Conservation (phyloP, 1,140 invertebrate species). For the Drosophila albomicans region DNA sequence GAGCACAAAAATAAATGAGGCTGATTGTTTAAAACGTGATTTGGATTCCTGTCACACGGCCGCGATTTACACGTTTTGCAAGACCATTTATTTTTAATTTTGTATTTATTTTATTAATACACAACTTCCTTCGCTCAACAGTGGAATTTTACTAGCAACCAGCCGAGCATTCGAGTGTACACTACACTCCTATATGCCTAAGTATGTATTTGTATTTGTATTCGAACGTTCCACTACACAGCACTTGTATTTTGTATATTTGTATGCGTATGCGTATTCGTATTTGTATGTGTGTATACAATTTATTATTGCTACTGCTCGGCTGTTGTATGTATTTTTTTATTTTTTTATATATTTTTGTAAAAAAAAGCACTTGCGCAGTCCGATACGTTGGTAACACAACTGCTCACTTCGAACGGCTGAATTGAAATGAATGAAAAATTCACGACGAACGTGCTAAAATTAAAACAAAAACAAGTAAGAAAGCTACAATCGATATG, state of each 20-base stretch:
- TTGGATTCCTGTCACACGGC: conserved; percentile 34
- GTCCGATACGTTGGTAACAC: conserved; percentile 50
- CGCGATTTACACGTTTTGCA: conserved; percentile 65
- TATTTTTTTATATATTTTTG: conserved; percentile 43
- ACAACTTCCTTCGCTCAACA: conserved; percentile 75
- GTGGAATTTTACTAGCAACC: conserved; percentile 77
- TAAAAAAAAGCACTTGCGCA: conserved; percentile 55
- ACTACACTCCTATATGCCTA: conserved; percentile 39
- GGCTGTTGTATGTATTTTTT: conserved; percentile 48
- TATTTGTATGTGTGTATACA: conserved; percentile 53
- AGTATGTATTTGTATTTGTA: conserved; percentile 28
- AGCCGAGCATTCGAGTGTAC: conserved; percentile 55
- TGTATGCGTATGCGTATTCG: conserved; percentile 27
- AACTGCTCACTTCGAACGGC: conserved; percentile 62
- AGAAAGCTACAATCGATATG: too few species aligned
- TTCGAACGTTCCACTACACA: conserved; percentile 40
- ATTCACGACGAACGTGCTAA: conserved; percentile 62
- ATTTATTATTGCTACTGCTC: conserved; percentile 68
- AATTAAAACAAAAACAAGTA: conserved; percentile 48
- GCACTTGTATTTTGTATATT: conserved; percentile 22
- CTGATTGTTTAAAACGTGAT: conserved; percentile 75
- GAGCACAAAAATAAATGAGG: conserved; percentile 28
- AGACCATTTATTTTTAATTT: conserved; percentile 49
- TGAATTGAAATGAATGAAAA: conserved; percentile 82
- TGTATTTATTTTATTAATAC: conserved; percentile 77